Conservation (phyloP, 2,797 vertebrate species). For the Xiphorhynchus erythropygius region DNA sequence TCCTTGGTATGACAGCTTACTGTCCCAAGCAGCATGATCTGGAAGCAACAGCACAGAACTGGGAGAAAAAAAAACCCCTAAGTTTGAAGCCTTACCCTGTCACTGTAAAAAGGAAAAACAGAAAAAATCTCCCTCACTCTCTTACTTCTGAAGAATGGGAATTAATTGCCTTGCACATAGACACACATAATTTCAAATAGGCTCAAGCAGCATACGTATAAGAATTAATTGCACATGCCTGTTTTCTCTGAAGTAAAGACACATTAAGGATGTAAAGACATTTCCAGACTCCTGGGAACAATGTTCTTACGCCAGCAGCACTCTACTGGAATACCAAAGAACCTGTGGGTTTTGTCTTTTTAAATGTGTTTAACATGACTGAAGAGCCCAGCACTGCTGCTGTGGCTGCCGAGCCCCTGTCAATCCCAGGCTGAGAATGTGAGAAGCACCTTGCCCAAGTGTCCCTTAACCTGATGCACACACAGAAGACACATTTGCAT, state of each 20-base stretch:
- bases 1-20: neutral
- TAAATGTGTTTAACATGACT: neutral
- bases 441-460: neutral
- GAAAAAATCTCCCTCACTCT: neutral
- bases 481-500: neutral
- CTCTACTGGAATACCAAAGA: slow-evolving; percentile 12
- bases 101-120: neutral
- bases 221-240: slow-evolving; percentile 6
- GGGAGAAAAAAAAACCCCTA: fast-evolving
- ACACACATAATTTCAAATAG: neutral
- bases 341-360: neutral
- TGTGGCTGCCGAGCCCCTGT: neutral
- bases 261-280: slow-evolving; percentile 34
- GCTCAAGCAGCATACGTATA: neutral
- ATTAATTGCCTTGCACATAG: neutral
- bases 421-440: fast-evolving
- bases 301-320: neutral
- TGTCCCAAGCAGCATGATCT: neutral
- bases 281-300: neutral
- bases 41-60: neutral
- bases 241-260: slow-evolving; percentile 30
- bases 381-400: neutral
- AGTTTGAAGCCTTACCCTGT: neutral
- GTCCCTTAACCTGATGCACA: neutral
- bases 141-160: neutral